These are phyloP conservation scores for Arenicola marina DNA, from an alignment of 2,888 invertebrate genomes.

Conservation along the genomic window DNA sequence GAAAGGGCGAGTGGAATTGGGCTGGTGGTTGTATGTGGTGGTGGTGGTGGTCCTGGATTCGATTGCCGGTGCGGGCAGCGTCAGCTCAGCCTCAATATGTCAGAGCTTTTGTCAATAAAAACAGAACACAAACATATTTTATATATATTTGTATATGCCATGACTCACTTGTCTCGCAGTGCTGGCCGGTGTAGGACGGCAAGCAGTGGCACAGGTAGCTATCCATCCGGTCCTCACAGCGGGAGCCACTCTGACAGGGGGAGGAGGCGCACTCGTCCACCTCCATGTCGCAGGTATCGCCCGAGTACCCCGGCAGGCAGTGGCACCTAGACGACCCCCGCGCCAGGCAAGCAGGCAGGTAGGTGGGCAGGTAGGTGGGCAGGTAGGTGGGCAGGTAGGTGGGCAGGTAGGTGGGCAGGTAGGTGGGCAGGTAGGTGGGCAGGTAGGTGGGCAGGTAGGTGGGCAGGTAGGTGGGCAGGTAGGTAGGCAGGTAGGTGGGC, in stretches of 20 bases:
- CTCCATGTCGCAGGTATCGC: slow-evolving; percentile 62
- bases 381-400: background rate
- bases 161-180: slow-evolving; percentile 40
- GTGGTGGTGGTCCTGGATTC: no score
- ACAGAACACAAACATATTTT: background rate
- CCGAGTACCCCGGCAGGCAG: slow-evolving; percentile 65
- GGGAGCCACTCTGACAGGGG: slow-evolving; percentile 44
- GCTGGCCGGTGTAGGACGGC: slow-evolving; percentile 36
- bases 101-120: no score
- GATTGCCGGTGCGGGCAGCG: no score
- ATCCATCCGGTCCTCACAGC: slow-evolving; percentile 47
- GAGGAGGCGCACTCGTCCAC: slow-evolving; percentile 66
- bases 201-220: slow-evolving; percentile 19
- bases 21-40: no score
- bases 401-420: background rate
- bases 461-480: background rate
- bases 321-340: background rate
- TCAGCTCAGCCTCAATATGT: no score
- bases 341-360: background rate
- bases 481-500: background rate
- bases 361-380: background rate
- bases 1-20: no score
- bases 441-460: background rate
- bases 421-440: background rate
- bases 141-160: background rate